Evolutionary conservation across 2,888 invertebrate species (phyloP).

Genomic region (Pseudanteris insignis): DNA sequence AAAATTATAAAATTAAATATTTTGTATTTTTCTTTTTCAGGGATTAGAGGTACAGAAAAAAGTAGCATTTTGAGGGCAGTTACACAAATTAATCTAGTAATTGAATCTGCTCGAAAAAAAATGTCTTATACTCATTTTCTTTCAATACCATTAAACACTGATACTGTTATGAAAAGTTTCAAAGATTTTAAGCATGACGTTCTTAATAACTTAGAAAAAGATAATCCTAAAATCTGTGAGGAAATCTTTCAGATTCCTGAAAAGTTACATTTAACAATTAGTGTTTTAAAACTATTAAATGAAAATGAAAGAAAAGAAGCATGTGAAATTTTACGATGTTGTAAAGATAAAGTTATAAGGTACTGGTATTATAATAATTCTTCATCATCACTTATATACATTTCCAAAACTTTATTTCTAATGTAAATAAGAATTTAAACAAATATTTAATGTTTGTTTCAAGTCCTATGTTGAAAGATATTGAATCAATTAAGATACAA

Average conservation of each 20-base stretch:
- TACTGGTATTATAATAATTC: conserved; percentile 52
- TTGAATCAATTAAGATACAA: conserved; percentile 70
- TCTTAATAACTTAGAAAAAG: conserved; percentile 64
- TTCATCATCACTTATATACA: too few relatives aligned
- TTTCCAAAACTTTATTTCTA: too few relatives aligned
- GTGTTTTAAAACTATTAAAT: conserved; percentile 79
- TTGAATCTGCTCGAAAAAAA: conserved; percentile 70
- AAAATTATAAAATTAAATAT: too few relatives aligned
- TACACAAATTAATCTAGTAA: not conserved
- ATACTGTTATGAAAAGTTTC: conserved; percentile 73
- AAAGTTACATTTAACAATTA: conserved; percentile 86
- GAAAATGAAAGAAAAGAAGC: conserved; percentile 77
- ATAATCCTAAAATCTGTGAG: conserved; percentile 74
- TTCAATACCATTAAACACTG: conserved; percentile 77
- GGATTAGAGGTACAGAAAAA: too few relatives aligned
- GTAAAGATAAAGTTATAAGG: conserved; percentile 72
- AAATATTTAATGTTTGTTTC: not conserved
- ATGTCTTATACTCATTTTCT: conserved; percentile 85
- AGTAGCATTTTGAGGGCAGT: too few relatives aligned
- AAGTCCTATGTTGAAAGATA: conserved; percentile 66
- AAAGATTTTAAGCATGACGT: conserved; percentile 71
- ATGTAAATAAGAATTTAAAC: conserved; percentile 1
- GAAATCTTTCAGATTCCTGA: conserved; percentile 77
- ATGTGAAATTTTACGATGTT: conserved; percentile 65
- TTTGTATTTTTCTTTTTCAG: too few relatives aligned